A percentile compares a stretch with the other conserved stretches of the same genome.
phyloP scores from a whole-genome alignment of 2,888 invertebrate species.

The Agrypnus murinus region DNA sequence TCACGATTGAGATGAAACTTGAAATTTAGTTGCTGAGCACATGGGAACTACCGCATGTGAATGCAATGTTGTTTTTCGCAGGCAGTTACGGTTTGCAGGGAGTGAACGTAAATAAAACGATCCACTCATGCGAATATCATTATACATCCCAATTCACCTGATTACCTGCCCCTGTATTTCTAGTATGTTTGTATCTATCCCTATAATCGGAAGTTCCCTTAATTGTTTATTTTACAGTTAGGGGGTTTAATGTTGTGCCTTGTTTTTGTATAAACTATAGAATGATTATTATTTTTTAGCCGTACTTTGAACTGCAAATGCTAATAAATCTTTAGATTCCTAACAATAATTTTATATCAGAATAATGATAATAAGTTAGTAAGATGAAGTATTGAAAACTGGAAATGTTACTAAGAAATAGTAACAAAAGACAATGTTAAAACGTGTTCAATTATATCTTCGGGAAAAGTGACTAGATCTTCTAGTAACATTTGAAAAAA shows the following conservation, averaged over 20 bases:
- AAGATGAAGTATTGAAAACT: too few species aligned
- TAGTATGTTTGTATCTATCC: conserved; percentile 48
- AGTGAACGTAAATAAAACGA: conserved; percentile 52
- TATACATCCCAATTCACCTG: conserved; percentile 51
- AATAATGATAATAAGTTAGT: too few species aligned
- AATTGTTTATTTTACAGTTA: conserved; percentile 47
- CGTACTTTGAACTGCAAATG: too few species aligned
- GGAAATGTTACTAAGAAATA: too few species aligned
- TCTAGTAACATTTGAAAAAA: too few species aligned
- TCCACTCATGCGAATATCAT: conserved; percentile 51
- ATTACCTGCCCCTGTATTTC: conserved; percentile 52
- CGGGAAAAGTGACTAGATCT: too few species aligned
- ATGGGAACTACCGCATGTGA: conserved; percentile 46
- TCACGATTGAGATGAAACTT: background rate
- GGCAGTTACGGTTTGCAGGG: conserved; percentile 45
- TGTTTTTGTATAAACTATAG: too few species aligned
- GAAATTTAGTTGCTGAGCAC: conserved; percentile 32
- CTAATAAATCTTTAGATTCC: too few species aligned
- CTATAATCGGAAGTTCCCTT: conserved; percentile 46
- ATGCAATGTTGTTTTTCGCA: conserved; percentile 49
- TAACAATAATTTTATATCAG: too few species aligned
- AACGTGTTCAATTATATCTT: too few species aligned
- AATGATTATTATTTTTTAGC: too few species aligned
- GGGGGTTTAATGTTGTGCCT: conserved; percentile 9
- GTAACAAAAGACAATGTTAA: too few species aligned